Evolutionary conservation across 2,797 vertebrate genomes (phyloP).

Genomic region (Coluber constrictor): DNA sequence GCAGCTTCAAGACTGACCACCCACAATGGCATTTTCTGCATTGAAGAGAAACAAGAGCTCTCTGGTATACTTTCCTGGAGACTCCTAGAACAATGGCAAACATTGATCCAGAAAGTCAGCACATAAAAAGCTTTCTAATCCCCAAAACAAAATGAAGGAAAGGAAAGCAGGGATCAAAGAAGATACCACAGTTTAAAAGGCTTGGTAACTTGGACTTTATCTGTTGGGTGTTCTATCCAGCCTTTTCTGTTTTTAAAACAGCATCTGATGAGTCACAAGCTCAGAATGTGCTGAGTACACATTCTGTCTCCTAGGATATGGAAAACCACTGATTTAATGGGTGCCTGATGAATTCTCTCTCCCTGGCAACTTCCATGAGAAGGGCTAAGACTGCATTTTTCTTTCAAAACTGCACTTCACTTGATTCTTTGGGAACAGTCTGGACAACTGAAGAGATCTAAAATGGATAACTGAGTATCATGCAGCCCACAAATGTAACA

Average conservation of each 20-base stretch:
- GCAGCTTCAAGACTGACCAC: conserved; percentile 49
- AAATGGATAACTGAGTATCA: background rate
- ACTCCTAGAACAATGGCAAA: conserved; percentile 46
- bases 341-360: background rate
- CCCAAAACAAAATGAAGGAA: conserved; percentile 44
- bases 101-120: conserved; percentile 48
- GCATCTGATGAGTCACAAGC: conserved; percentile 21
- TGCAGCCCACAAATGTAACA: background rate
- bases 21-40: conserved; percentile 57
- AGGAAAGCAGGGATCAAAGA: background rate
- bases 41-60: conserved; percentile 49
- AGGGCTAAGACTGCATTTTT: background rate
- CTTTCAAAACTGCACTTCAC: background rate
- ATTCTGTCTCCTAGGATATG: background rate
- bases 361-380: background rate
- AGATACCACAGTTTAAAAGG: background rate
- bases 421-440: background rate
- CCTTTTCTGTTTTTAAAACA: conserved; percentile 27
- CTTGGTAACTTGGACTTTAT: background rate
- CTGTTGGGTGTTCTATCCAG: conserved; percentile 27
- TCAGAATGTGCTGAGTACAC: background rate
- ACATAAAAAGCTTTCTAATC: conserved; percentile 8
- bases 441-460: background rate
- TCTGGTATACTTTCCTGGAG: conserved; percentile 51
- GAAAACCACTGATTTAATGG: background rate